Base-by-base conservation (phyloP, 2,888 invertebrate genomes). In the Xestia sexstrigata region DNA sequence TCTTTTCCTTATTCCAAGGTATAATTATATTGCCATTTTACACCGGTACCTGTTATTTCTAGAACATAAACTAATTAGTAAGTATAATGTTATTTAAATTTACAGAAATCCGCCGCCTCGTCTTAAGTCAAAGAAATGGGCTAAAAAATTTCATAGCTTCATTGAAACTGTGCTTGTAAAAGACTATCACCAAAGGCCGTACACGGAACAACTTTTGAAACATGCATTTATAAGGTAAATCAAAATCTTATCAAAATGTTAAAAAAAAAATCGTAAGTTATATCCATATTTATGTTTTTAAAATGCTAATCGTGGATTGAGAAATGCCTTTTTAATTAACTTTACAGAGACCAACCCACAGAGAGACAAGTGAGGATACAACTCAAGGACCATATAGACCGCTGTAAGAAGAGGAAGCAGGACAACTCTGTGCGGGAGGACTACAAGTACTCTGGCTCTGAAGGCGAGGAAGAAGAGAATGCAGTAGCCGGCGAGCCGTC, bases 91-190 rank as follows among this genome's bases (percentile, higher is more conserved):
- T 8, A 52, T n/a, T 20, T 30, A 20, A 74, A 39, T 52, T 92
- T 93, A 60, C 91, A 96, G 99, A 92, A 99, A 99, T 96, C 99
- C 99, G 89, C 99, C 99, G 73, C 99, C 99, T 69, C 98, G 99
- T 91, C 98, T 99, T 91, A 99, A 99, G 97, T 99, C 99, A 82
- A 99, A 99, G 97, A 99, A 99, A 94, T 99, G 99, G 99, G 98
- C 99, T 81, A 99, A 99, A 95, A 99, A 99, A 96, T 99, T 99
- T 97, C 99, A 99, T 94, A 97, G 98, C 93, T 99, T 99, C 95
- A 99, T 99, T 95, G 99, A 99, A 96, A 99, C 99, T 90, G 99
- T 99, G 92, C 97, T 99, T 92, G 99, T 99, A 81, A 99, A 99
- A 97, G 99, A 99, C 97, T 99, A 99, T 96, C 99, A 99, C 95